A percentile compares a stretch with the other conserved stretches of the same genome.
These are phyloP conservation scores for Rattus norvegicus DNA, from an alignment of 2,113 vertebrate species.

Conservation along the genomic window GRCr8 NC_086034.1:29627501-29628000, in stretches of 20 bases:
- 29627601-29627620: slow-evolving; percentile 21
- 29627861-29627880: background rate
- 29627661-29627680: slow-evolving; percentile 58
- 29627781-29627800: background rate
- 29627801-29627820: background rate
- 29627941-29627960: slow-evolving; percentile 43
- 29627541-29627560: slow-evolving; percentile 90
- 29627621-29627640: background rate
- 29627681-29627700: slow-evolving; percentile 58
- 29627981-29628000: background rate
- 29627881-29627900: background rate
- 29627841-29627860: background rate
- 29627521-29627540: slow-evolving; percentile 90
- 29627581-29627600: background rate
- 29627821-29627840: too few relatives aligned
- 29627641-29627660: background rate
- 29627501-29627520: slow-evolving; percentile 86
- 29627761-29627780: background rate
- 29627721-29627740: background rate
- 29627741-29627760: background rate
- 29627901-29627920: background rate
- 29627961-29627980: background rate
- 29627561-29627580: slow-evolving; percentile 80
- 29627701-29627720: background rate
- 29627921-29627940: background rate